Evolutionary conservation across 2,888 invertebrate species (phyloP).

Genomic region (Epistrophe grossulariae): DNA sequence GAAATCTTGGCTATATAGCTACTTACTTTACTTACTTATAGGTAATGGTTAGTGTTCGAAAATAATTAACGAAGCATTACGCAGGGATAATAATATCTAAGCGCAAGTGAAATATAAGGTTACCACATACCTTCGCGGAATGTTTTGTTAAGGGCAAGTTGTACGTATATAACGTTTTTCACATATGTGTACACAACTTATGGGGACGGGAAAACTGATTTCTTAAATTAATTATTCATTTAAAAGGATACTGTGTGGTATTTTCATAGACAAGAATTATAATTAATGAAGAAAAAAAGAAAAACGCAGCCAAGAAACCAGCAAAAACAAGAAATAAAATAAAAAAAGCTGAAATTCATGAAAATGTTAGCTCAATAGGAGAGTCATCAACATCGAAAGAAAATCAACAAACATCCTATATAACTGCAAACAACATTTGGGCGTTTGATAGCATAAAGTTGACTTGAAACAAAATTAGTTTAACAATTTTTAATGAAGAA

Average conservation of each 20-base stretch:
- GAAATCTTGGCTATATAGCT: background rate
- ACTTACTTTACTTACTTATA: background rate
- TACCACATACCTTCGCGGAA: background rate
- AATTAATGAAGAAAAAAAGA: background rate
- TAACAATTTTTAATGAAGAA: too few species aligned
- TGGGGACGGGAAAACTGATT: background rate
- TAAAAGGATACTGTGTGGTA: background rate
- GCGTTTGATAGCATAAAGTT: too few species aligned
- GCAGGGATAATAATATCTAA: constrained; percentile 37
- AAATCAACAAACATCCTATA: too few species aligned
- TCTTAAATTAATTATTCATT: background rate
- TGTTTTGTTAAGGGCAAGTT: background rate
- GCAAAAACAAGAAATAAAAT: background rate
- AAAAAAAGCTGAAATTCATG: too few species aligned
- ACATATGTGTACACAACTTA: background rate
- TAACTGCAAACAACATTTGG: too few species aligned
- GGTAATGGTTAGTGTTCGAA: constrained; percentile 24
- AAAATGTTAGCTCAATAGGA: too few species aligned
- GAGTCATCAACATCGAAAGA: too few species aligned
- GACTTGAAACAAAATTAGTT: too few species aligned
- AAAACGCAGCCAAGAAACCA: background rate
- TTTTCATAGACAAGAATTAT: background rate
- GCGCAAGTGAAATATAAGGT: background rate
- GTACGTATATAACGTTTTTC: background rate
- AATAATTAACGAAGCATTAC: constrained; percentile 59